phyloP scores from a whole-genome alignment of 2,888 invertebrate genomes.

The Girardia tigrina region DNA sequence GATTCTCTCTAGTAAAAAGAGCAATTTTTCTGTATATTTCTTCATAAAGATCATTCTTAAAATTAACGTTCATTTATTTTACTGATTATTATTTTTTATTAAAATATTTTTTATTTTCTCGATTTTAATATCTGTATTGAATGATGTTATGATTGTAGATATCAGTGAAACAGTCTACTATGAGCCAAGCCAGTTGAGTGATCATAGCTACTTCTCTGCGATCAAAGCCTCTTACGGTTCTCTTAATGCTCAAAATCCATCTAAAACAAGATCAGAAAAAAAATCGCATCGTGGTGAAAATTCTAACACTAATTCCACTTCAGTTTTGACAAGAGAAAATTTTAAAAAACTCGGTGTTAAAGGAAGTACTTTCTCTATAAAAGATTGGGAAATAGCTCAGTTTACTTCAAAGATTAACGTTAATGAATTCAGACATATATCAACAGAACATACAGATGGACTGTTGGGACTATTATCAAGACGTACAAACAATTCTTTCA shows the following conservation, averaged over 20 bases:
- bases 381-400: constrained; percentile 36
- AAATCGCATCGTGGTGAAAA: not conserved
- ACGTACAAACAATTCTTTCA: not conserved
- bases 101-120: no score
- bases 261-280: not conserved
- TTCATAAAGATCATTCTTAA: no score
- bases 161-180: constrained; percentile 4
- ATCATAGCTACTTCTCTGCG: not conserved
- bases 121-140: no score
- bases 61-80: no score
- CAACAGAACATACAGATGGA: constrained; percentile 11
- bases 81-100: no score
- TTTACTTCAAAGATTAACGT: constrained; percentile 35
- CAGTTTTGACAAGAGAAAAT: not conserved
- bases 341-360: constrained; percentile 10
- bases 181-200: not conserved
- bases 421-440: constrained; percentile 28
- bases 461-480: not conserved
- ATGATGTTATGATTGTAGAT: no score
- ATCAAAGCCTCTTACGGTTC: not conserved
- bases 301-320: not conserved
- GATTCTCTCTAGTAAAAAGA: no score
- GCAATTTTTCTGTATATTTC: no score
- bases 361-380: constrained; percentile 21
- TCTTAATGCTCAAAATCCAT: not conserved